Evolutionary conservation across 64 coral and sea anemone species (phyloP).

Genomic region (Porites lutea): DNA sequence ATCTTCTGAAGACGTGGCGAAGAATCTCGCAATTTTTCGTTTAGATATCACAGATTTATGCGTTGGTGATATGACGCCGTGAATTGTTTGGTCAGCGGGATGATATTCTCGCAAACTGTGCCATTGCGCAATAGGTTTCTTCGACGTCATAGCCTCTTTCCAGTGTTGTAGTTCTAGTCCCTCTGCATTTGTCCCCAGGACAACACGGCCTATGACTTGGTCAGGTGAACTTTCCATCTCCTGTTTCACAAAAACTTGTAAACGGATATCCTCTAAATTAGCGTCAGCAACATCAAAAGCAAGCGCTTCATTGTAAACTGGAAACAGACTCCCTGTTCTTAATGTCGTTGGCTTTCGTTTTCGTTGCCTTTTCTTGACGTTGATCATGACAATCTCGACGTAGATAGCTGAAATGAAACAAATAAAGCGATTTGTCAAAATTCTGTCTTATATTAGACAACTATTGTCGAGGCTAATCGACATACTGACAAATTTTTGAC

Average conservation of each 20-base stretch:
- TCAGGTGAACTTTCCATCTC: conserved; percentile 88
- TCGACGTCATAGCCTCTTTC: conserved; percentile 97
- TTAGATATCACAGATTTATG: conserved; percentile 50
- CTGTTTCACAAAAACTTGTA: conserved; percentile 97
- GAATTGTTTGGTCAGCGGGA: conserved; percentile 21
- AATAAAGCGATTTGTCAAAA: neutral
- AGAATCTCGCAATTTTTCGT: conserved; percentile 19
- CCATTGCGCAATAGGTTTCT: conserved; percentile 97
- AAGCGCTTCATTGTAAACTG: conserved; percentile 98
- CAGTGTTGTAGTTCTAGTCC: conserved; percentile 86
- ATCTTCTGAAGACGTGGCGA: conserved; percentile 31
- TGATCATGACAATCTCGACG: conserved; percentile 87
- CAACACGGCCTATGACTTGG: conserved; percentile 85
- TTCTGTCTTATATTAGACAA: neutral
- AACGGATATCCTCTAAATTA: conserved; percentile 80
- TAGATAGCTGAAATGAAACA: conserved; percentile 77
- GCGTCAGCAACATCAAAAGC: conserved; percentile 90
- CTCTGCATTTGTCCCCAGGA: conserved; percentile 78
- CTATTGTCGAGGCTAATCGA: no score
- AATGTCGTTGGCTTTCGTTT: conserved; percentile 92
- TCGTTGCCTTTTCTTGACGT: conserved; percentile 79
- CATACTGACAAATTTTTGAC: no score
- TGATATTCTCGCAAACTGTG: conserved; percentile 85
- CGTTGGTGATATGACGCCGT: neutral
- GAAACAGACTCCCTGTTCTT: conserved; percentile 78